phyloP scores from a whole-genome alignment of 2,888 invertebrate genomes.

The Ophraella communa region DNA sequence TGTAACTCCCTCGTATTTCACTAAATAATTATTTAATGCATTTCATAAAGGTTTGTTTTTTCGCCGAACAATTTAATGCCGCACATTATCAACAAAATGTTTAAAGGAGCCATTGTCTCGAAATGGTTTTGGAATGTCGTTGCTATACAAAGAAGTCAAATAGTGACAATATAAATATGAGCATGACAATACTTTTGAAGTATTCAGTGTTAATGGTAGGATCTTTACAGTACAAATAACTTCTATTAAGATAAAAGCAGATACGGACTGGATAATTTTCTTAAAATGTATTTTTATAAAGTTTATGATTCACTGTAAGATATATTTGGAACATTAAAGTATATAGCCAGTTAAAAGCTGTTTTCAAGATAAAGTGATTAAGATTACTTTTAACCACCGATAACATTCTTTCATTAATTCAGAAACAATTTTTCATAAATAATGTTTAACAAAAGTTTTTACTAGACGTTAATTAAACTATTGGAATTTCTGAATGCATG shows the following conservation, averaged over 20 bases:
- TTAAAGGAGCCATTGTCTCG: constrained; percentile 6
- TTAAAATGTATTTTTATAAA: too few relatives aligned
- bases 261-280: too few relatives aligned
- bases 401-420: too few relatives aligned
- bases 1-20: background rate
- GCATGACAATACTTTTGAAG: constrained; percentile 1
- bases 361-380: too few relatives aligned
- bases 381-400: too few relatives aligned
- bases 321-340: too few relatives aligned
- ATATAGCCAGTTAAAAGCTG: too few relatives aligned
- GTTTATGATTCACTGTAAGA: too few relatives aligned
- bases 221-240: background rate
- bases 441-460: too few relatives aligned
- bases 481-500: too few relatives aligned
- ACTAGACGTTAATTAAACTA: too few relatives aligned
- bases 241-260: background rate
- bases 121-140: constrained; percentile 6
- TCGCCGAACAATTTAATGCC: background rate
- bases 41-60: constrained; percentile 1
- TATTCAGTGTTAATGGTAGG: background rate
- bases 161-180: constrained; percentile 4
- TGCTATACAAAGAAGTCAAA: constrained; percentile 6
- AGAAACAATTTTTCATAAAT: too few relatives aligned
- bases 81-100: constrained; percentile 1
- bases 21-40: background rate